Percentiles rank a stretch among this genome's conserved stretches.
Evolutionary conservation across 2,888 invertebrate species (phyloP).

Genomic region (Nomada flava): DNA sequence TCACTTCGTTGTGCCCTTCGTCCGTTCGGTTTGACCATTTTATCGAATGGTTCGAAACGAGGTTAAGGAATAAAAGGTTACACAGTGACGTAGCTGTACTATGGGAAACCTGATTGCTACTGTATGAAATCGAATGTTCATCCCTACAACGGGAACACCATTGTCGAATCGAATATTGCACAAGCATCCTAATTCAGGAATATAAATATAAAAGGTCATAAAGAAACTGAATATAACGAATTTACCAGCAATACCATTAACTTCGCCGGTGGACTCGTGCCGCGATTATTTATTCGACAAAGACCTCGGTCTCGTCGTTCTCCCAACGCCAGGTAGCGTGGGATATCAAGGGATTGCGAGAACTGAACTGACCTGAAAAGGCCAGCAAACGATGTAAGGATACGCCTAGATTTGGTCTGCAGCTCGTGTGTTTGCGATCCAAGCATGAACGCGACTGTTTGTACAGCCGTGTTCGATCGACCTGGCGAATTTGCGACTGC

Average conservation of each 20-base stretch:
- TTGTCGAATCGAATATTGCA: too few species aligned
- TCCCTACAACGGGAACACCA: too few species aligned
- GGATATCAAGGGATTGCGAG: constrained; percentile 32
- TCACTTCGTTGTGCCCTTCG: not conserved
- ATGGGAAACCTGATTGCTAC: constrained; percentile 1
- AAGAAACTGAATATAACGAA: constrained; percentile 59
- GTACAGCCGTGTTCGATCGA: constrained; percentile 27
- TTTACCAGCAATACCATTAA: constrained; percentile 54
- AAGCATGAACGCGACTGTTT: constrained; percentile 42
- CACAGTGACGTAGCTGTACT: not conserved
- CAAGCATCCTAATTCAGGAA: too few species aligned
- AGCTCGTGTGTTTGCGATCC: constrained; percentile 49
- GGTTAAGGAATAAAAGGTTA: constrained; percentile 1
- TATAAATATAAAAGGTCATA: not conserved
- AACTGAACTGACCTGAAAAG: constrained; percentile 56
- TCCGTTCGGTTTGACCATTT: not conserved
- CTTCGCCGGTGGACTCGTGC: constrained; percentile 47
- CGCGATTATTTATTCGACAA: constrained; percentile 49
- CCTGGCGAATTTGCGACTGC: constrained; percentile 2
- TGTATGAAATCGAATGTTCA: too few species aligned
- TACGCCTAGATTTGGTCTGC: constrained; percentile 53
- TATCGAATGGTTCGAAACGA: constrained; percentile 1
- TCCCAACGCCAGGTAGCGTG: constrained; percentile 1
- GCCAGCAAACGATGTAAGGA: constrained; percentile 71
- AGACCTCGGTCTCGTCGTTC: constrained; percentile 31